These are phyloP conservation scores for Larimichthys polyactis DNA, from an alignment of 2,113 vertebrate species.

Conservation along the genomic window DNA sequence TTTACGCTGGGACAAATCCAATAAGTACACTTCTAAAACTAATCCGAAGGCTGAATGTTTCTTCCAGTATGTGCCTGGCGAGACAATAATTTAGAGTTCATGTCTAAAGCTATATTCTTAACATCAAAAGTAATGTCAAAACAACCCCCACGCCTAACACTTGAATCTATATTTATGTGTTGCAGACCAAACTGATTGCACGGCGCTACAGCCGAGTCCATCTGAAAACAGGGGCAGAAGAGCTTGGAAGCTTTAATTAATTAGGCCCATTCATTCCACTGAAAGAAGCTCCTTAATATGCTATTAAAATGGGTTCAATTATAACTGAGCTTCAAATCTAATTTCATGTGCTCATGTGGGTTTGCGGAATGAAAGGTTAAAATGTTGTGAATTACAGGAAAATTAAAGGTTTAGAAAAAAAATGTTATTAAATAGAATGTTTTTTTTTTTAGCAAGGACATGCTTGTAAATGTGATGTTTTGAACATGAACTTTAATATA, in stretches of 20 bases:
- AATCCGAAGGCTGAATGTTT: neutral
- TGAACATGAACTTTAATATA: neutral
- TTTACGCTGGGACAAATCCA: no score
- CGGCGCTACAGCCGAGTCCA: neutral
- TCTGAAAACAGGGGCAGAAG: constrained; percentile 2
- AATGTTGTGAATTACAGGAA: constrained; percentile 1
- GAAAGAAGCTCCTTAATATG: constrained; percentile 19
- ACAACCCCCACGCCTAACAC: neutral
- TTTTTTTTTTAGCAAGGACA: neutral
- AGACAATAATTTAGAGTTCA: no score
- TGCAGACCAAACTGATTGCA: neutral
- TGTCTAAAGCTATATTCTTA: neutral
- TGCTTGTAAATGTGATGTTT: neutral
- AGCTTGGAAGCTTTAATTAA: constrained; percentile 13
- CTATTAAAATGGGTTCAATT: constrained; percentile 29
- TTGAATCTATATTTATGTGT: neutral
- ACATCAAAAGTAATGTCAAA: neutral
- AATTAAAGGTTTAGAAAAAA: constrained; percentile 13
- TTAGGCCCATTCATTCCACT: neutral
- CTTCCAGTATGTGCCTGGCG: neutral
- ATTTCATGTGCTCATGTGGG: neutral
- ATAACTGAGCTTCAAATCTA: constrained; percentile 2
- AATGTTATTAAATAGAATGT: constrained; percentile 2
- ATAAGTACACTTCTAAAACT: neutral
- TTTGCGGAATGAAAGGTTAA: constrained; percentile 10